Base-by-base conservation (phyloP, 2,113 vertebrate species). In the Nipponia nippon region DNA sequence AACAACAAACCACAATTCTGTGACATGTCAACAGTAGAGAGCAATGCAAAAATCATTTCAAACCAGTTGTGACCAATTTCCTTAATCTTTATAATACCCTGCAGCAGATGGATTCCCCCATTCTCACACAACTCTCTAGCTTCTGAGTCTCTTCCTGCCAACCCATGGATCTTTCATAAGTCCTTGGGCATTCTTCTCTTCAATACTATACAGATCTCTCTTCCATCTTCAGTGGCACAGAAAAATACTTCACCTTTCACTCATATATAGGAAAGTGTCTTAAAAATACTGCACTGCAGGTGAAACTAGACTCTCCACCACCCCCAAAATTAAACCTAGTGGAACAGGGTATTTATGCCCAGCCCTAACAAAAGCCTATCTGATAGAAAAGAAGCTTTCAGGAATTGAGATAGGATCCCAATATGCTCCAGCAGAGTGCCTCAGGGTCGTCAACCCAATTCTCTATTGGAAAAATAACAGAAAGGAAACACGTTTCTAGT, bases 21-120 rank as follows among this genome's bases (percentile, higher is more conserved):
- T 93, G 52, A 91, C 32, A 36, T 17, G 22, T 44, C 76, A 93
- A 72, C 23, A 50, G 59, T 19, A 71, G 26, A 88, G 16, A 96
- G 44, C 65, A 93, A 59, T 4, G 6, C 40, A 87, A 46, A 76
- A 90, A 47, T 46, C 2, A 46, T 34, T 87, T 95, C 13, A 40
- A 81, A 76, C 19, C 11, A 5, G 6, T 40, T 71, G 42, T 0
- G 8, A 47, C 21, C n/a, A 17, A 16, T 44, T 93, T 89, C n/a
- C 52, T 76, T 90, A 11, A 61, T 40, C 32, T 86, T 85, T 80
- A 12, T 58, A 75, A 55, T 30, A 62, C 15, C 50, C 44, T 59
- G 36, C 49, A 96, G 53, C 22, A 55, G 53, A 49, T 2, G 11
- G 34, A 91, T 6, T 75, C 21, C 12, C 62, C 34, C 27, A 34